Base-by-base conservation (phyloP, 2,113 vertebrate species). In the Brachypteracias leptosomus region DNA sequence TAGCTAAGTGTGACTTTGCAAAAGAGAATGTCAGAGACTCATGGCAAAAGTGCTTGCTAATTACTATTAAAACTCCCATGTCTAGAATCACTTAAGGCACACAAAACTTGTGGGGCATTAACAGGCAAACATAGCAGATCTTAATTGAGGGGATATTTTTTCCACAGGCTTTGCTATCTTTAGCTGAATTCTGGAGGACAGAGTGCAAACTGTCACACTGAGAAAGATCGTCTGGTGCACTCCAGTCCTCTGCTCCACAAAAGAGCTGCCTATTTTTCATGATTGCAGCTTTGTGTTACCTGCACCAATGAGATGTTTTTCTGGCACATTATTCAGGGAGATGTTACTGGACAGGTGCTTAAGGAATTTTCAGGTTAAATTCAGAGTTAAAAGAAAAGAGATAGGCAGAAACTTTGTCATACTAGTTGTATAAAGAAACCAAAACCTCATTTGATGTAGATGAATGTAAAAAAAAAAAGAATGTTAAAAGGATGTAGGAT, bases 211-310 rank as follows among this genome's bases (percentile, higher is more conserved):
- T 80, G 85, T 86, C 89, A 82, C 77, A 70, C 63, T 58, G 78
- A 95, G 93, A 93, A 91, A 71, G 90, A 94, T 94, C 29, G 13
- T 80, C 89, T 91, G 67, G 88, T 96, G 91, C 35, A 22, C 82
- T 77, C 85, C 75, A 79, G 54, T 51, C 94, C 70, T 13, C 79
- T 47, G 49, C 78, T 95, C 75, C 58, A 70, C 54, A 73, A 80
- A 95, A 78, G 11, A 89, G 71, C 54, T 88, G 88, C 51, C 63
- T 44, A 90, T 97, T 90, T 85, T 88, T 96, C 85, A 66, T 85
- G 91, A 96, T 63, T 94, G 85, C 72, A 80, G 52, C 67, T 88
- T 85, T 89, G 75, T 74, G 90, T 52, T 76, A 79, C 88, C 77
- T 94, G 85, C 51, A 71, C 38, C 18, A 24, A 35, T 22, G 82